A percentile compares a stretch with the other conserved stretches of the same genome.
phyloP scores from a whole-genome alignment of 2,797 vertebrate species.

The Cichlasoma orientale region DNA sequence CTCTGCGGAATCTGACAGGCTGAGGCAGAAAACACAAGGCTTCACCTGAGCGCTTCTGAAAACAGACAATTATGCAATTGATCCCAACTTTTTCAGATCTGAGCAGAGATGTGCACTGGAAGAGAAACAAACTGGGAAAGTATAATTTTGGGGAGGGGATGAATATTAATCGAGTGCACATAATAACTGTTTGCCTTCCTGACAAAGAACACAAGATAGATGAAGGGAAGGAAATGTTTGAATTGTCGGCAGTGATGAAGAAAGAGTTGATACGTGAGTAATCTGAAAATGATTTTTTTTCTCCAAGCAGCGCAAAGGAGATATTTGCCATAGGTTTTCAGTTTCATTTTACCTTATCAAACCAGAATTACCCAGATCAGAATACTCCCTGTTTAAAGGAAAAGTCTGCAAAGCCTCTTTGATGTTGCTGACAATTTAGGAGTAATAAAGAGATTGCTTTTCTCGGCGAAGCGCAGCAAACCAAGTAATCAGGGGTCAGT shows the following conservation, averaged over 20 bases:
- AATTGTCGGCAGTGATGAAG: constrained; percentile 33
- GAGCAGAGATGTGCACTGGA: constrained; percentile 35
- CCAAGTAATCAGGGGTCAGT: constrained; percentile 58
- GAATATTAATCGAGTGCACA: constrained; percentile 44
- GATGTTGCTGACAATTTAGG: constrained; percentile 40
- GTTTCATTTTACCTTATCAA: constrained; percentile 33
- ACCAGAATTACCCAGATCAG: not conserved
- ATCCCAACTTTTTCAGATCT: constrained; percentile 27
- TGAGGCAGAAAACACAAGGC: constrained; percentile 43
- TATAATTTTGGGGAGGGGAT: not conserved
- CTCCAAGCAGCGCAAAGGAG: not conserved
- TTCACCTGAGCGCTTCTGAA: constrained; percentile 38
- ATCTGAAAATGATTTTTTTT: constrained; percentile 29
- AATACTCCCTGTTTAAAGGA: constrained; percentile 15
- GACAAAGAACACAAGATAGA: constrained; percentile 28
- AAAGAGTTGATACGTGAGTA: constrained; percentile 1
- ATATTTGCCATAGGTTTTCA: constrained; percentile 14
- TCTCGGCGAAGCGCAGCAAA: constrained; percentile 24
- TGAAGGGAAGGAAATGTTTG: constrained; percentile 43
- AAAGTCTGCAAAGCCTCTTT: constrained; percentile 36
- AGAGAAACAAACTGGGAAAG: not conserved
- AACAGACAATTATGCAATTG: constrained; percentile 43
- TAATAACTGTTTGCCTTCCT: constrained; percentile 31
- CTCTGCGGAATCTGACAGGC: constrained; percentile 43
- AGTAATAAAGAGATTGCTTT: constrained; percentile 58